A percentile compares a stretch with the other conserved stretches of the same genome.
Evolutionary conservation across 2,113 vertebrate genomes (phyloP).

Genomic region (Gymnarchus niloticus): DNA sequence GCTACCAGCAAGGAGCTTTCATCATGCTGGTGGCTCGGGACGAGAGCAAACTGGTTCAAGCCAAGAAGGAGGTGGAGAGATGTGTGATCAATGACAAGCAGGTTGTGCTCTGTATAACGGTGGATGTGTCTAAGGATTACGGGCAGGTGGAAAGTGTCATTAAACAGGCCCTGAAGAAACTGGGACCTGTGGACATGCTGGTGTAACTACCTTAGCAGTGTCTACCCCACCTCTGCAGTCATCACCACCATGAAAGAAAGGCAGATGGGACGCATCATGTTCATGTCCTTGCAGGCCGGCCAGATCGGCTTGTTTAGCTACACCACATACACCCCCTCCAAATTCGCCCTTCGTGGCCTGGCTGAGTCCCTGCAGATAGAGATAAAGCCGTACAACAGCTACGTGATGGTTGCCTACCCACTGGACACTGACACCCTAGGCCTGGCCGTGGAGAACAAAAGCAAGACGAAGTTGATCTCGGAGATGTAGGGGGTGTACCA

Average conservation of each 20-base stretch:
- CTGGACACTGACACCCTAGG: conserved; percentile 96
- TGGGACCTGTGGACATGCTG: conserved; percentile 97
- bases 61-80: conserved; percentile 93
- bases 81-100: conserved; percentile 91
- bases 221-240: conserved; percentile 86
- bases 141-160: conserved; percentile 89
- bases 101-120: conserved; percentile 94
- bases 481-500: conserved; percentile 86
- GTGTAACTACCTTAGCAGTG: conserved; percentile 94
- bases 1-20: conserved; percentile 89
- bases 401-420: conserved; percentile 86
- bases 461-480: conserved; percentile 87
- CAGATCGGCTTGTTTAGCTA: conserved; percentile 89
- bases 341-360: conserved; percentile 88
- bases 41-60: conserved; percentile 87
- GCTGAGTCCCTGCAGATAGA: conserved; percentile 97
- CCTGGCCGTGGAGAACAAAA: conserved; percentile 82
- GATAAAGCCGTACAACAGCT: conserved; percentile 98
- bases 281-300: conserved; percentile 90
- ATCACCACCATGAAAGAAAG: conserved; percentile 94
- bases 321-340: conserved; percentile 89
- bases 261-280: conserved; percentile 87
- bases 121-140: conserved; percentile 91
- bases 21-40: conserved; percentile 92
- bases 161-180: conserved; percentile 78